Evolutionary conservation across 2,888 invertebrate genomes (phyloP).

Genomic region (Platycheirus rosarum): DNA sequence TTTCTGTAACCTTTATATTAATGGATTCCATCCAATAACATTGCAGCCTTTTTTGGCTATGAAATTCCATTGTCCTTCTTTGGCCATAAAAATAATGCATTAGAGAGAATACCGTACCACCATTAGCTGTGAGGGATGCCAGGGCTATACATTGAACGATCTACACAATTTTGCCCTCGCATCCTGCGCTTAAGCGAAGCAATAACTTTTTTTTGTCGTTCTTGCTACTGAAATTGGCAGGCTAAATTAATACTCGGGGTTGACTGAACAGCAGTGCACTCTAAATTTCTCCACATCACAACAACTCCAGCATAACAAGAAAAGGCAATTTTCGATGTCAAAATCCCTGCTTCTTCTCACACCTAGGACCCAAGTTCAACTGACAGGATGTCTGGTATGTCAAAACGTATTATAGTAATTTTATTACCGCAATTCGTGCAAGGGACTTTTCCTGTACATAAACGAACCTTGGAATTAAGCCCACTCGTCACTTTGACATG

Average conservation of each 20-base stretch:
- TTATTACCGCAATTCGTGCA: conserved; percentile 66
- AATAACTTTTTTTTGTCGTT: not conserved
- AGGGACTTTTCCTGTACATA: conserved; percentile 37
- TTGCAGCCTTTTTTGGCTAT: too few relatives aligned
- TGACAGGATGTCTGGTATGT: conserved; percentile 56
- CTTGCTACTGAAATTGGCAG: not conserved
- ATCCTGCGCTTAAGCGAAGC: not conserved
- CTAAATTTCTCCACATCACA: not conserved
- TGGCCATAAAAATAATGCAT: too few relatives aligned
- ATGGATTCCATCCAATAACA: too few relatives aligned
- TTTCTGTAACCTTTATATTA: too few relatives aligned
- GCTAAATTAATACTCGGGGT: not conserved
- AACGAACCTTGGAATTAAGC: not conserved
- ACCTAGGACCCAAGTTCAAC: conserved; percentile 12
- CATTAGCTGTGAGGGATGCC: too few relatives aligned
- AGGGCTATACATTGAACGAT: too few relatives aligned
- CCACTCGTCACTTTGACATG: conserved; percentile 48
- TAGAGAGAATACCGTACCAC: too few relatives aligned
- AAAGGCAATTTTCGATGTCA: conserved; percentile 38
- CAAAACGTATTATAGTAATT: conserved; percentile 67
- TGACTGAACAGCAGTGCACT: not conserved
- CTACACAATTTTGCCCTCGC: too few relatives aligned
- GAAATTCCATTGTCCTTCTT: too few relatives aligned
- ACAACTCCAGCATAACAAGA: not conserved
- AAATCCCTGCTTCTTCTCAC: conserved; percentile 33